Percentiles rank a stretch among this genome's conserved stretches.
Evolutionary conservation across 2,888 invertebrate species (phyloP).

Genomic region (Epinotia nisella): DNA sequence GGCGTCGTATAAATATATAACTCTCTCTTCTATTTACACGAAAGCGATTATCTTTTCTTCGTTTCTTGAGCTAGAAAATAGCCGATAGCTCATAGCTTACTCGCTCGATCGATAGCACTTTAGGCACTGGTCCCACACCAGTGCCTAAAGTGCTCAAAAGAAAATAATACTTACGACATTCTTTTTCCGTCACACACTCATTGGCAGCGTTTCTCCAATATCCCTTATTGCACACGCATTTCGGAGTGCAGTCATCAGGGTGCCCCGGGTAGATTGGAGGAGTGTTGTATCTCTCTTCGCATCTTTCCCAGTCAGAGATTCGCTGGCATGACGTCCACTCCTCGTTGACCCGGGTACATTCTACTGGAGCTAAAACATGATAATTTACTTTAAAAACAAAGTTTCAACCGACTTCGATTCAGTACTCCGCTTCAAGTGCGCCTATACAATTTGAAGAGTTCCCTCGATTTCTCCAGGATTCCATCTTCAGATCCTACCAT

Average conservation of each 20-base stretch:
- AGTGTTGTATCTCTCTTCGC: constrained; percentile 30
- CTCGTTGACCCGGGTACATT: constrained; percentile 42
- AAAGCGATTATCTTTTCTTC: too few relatives aligned
- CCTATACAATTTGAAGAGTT: too few relatives aligned
- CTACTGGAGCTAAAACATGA: constrained; percentile 31
- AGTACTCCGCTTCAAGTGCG: too few relatives aligned
- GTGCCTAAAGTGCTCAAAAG: not conserved
- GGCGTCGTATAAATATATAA: too few relatives aligned
- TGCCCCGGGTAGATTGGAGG: constrained; percentile 28
- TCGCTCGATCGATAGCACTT: too few relatives aligned
- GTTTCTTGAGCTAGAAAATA: too few relatives aligned
- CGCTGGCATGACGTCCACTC: constrained; percentile 31
- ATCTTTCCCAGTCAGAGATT: constrained; percentile 26
- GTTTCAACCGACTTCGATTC: too few relatives aligned
- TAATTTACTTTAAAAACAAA: not conserved
- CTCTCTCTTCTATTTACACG: too few relatives aligned
- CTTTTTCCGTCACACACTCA: constrained; percentile 29
- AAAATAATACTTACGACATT: constrained; percentile 39
- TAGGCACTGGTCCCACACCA: too few relatives aligned
- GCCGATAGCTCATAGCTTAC: too few relatives aligned
- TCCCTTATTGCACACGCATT: constrained; percentile 38
- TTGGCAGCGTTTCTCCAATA: constrained; percentile 23
- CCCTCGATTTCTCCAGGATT: too few relatives aligned
- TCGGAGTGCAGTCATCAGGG: constrained; percentile 30
- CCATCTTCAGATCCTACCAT: too few relatives aligned